A percentile compares a stretch with the other conserved stretches of the same genome.
Evolutionary conservation across 1,140 invertebrate genomes (phyloP).

Genomic region (Meloidogyne chitwoodi): DNA sequence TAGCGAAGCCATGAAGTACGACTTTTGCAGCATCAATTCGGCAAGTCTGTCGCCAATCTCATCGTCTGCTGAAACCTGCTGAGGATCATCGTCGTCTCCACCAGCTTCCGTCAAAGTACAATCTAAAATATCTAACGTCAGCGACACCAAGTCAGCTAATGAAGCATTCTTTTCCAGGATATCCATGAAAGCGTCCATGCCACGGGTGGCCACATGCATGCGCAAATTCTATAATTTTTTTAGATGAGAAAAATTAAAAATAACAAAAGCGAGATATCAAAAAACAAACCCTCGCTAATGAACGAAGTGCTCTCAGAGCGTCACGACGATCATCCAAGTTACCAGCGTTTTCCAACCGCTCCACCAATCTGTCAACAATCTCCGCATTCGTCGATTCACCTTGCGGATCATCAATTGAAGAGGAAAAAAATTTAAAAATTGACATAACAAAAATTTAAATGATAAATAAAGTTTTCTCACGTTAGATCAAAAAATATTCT

Average conservation of each 20-base stretch:
- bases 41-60: constrained; percentile 87
- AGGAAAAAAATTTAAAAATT: constrained; percentile 54
- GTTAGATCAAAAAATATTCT: too few relatives aligned
- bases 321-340: constrained; percentile 87
- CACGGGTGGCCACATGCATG: constrained; percentile 88
- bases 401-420: constrained; percentile 23
- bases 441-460: constrained; percentile 34
- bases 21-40: constrained; percentile 91
- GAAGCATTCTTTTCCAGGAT: constrained; percentile 72
- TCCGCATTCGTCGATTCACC: constrained; percentile 39
- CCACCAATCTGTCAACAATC: constrained; percentile 79
- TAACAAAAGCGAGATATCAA: neutral
- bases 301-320: constrained; percentile 88
- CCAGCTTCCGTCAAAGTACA: constrained; percentile 61
- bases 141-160: constrained; percentile 84
- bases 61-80: constrained; percentile 50
- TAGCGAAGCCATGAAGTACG: constrained; percentile 78
- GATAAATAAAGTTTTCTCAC: too few relatives aligned
- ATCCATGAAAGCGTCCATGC: constrained; percentile 77
- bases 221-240: constrained; percentile 71
- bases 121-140: constrained; percentile 83
- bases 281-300: constrained; percentile 71
- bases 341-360: constrained; percentile 83
- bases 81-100: constrained; percentile 48
- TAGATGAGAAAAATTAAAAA: neutral